A percentile compares a stretch with the other conserved stretches of the same genome.
Evolutionary conservation across 2,888 invertebrate genomes (phyloP).

Genomic region (Rhodophaea formosa): DNA sequence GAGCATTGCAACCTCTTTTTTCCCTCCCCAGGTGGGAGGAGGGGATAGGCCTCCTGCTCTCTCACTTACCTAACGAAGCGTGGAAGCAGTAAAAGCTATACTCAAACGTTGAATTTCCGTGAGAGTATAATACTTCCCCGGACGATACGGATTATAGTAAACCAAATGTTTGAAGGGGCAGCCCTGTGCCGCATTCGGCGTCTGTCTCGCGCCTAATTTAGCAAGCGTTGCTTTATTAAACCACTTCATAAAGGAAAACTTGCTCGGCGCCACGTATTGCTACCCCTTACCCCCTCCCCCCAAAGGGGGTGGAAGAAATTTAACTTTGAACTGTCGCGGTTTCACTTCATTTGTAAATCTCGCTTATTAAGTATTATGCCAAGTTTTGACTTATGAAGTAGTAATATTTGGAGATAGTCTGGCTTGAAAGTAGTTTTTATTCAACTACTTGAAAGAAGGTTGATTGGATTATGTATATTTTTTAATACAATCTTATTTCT

Average conservation of each 20-base stretch:
- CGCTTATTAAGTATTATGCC: slow-evolving; percentile 15
- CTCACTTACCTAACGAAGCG: too few species aligned
- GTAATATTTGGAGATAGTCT: background rate
- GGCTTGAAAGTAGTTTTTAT: background rate
- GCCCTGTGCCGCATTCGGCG: slow-evolving; percentile 10
- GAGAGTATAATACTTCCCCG: too few species aligned
- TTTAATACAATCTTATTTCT: too few species aligned
- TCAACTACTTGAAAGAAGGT: background rate
- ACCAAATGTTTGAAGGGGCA: background rate
- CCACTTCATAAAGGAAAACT: slow-evolving; percentile 26
- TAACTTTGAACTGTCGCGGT: slow-evolving; percentile 16
- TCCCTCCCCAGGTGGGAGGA: too few species aligned
- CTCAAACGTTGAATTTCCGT: too few species aligned
- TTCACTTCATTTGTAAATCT: slow-evolving; percentile 16
- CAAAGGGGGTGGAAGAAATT: slow-evolving; percentile 15
- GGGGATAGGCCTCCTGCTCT: too few species aligned
- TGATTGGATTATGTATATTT: too few species aligned
- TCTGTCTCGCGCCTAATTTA: slow-evolving; percentile 23
- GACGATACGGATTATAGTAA: too few species aligned
- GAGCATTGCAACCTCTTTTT: too few species aligned
- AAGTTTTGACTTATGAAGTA: slow-evolving; percentile 5
- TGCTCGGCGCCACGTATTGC: slow-evolving; percentile 14
- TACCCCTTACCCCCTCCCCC: background rate
- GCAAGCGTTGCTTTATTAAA: slow-evolving; percentile 27
- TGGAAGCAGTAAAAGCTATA: too few species aligned